Evolutionary conservation across 2,888 invertebrate species (phyloP).

Genomic region (Esperia sulphurella): DNA sequence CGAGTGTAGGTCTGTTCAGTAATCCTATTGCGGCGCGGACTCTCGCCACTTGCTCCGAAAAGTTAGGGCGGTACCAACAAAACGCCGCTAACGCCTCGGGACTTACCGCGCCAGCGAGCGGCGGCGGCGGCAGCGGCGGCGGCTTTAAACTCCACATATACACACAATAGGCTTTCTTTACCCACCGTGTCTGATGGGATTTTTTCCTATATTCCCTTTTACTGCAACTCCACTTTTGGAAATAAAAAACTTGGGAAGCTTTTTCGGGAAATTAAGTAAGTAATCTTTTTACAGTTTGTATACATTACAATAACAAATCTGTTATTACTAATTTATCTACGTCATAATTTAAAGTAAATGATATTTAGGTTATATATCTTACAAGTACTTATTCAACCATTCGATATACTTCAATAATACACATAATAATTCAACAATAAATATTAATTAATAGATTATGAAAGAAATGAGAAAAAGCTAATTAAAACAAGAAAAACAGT

Average conservation of each 20-base stretch:
- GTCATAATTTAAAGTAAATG: too few species aligned
- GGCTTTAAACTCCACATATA: constrained; percentile 19
- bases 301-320: too few species aligned
- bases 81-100: constrained; percentile 42
- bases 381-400: too few species aligned
- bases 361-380: too few species aligned
- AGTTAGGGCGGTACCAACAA: constrained; percentile 50
- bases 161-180: constrained; percentile 6
- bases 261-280: too few species aligned
- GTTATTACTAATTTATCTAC: too few species aligned
- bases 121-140: not conserved
- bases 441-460: too few species aligned
- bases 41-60: constrained; percentile 54
- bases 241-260: constrained; percentile 1
- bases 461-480: too few species aligned
- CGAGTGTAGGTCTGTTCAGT: constrained; percentile 54
- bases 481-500: too few species aligned
- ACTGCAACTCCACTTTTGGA: constrained; percentile 3
- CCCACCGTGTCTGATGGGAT: constrained; percentile 11
- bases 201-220: constrained; percentile 4
- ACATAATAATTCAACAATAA: too few species aligned
- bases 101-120: constrained; percentile 29
- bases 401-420: too few species aligned
- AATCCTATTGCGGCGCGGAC: constrained; percentile 68
- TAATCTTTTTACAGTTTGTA: too few species aligned